Conservation (phyloP, 2,888 invertebrate genomes). For the Drosophila phalerata region DNA sequence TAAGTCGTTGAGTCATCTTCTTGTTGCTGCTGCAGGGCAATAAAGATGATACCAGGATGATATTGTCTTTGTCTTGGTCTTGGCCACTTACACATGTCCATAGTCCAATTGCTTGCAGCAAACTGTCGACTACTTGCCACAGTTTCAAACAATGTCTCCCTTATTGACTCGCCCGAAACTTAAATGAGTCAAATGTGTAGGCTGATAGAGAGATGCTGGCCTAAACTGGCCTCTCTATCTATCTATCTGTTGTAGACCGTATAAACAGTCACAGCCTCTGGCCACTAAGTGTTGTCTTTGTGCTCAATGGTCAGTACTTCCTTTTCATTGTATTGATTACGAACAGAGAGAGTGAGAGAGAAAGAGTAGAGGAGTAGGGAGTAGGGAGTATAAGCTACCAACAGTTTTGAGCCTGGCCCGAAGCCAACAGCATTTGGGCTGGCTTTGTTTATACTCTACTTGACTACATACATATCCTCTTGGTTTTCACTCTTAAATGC, state of each 20-base stretch:
- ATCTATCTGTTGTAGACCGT: neutral
- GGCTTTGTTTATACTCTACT: conserved; percentile 41
- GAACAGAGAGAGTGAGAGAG: neutral
- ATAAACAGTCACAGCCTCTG: conserved; percentile 11
- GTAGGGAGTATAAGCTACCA: neutral
- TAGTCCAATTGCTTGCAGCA: conserved; percentile 13
- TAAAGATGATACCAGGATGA: neutral
- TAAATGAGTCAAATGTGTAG: conserved; percentile 12
- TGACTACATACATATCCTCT: conserved; percentile 16
- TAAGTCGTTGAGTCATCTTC: conserved; percentile 17
- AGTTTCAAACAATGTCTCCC: conserved; percentile 7
- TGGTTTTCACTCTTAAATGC: conserved; percentile 22
- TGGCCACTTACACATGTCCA: conserved; percentile 20
- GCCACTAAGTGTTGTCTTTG: conserved; percentile 19
- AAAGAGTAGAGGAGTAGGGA: neutral
- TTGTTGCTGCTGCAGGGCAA: conserved; percentile 7
- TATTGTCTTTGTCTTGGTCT: conserved; percentile 5
- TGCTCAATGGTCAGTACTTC: conserved; percentile 4
- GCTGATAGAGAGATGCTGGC: neutral
- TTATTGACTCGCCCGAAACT: conserved; percentile 8
- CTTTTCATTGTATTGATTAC: conserved; percentile 22
- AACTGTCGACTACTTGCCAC: conserved; percentile 1
- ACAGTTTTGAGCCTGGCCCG: conserved; percentile 17
- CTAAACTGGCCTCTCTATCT: neutral
- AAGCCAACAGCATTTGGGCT: conserved; percentile 66